A percentile compares a stretch with the other conserved stretches of the same genome.
phyloP scores from a whole-genome alignment of 2,113 vertebrate genomes.

The Sprattus sprattus region DNA sequence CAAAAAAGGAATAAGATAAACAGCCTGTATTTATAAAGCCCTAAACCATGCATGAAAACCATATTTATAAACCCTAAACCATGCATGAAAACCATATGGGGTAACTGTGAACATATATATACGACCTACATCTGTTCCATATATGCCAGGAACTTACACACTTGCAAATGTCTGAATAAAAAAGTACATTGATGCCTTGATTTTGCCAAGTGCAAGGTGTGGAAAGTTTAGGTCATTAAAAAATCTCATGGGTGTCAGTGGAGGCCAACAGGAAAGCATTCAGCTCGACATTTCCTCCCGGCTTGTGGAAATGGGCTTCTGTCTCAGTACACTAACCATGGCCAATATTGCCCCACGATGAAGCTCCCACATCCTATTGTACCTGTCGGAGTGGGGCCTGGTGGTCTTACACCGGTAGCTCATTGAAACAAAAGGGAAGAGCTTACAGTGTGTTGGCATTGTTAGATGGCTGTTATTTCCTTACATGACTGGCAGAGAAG shows the following conservation, averaged over 20 bases:
- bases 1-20: background rate
- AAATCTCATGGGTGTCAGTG: conserved; percentile 40
- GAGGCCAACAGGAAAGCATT: conserved; percentile 40
- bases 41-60: too few relatives aligned
- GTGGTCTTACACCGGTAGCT: conserved; percentile 25
- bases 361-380: conserved; percentile 26
- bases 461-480: conserved; percentile 63
- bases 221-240: conserved; percentile 9
- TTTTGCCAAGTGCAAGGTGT: background rate
- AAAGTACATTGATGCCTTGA: background rate
- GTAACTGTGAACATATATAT: background rate
- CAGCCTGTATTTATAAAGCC: background rate
- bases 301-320: conserved; percentile 31
- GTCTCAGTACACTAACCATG: conserved; percentile 20
- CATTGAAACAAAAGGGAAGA: conserved; percentile 60
- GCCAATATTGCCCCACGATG: conserved; percentile 38
- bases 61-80: background rate
- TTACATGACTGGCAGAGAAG: conserved; percentile 45
- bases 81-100: background rate
- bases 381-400: conserved; percentile 24
- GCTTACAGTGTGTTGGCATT: conserved; percentile 53
- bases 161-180: background rate
- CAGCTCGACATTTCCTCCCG: conserved; percentile 38
- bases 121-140: background rate
- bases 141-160: background rate